Conservation (phyloP, 35 echinoderm and acorn worm genomes). For the Acanthaster planci region DNA sequence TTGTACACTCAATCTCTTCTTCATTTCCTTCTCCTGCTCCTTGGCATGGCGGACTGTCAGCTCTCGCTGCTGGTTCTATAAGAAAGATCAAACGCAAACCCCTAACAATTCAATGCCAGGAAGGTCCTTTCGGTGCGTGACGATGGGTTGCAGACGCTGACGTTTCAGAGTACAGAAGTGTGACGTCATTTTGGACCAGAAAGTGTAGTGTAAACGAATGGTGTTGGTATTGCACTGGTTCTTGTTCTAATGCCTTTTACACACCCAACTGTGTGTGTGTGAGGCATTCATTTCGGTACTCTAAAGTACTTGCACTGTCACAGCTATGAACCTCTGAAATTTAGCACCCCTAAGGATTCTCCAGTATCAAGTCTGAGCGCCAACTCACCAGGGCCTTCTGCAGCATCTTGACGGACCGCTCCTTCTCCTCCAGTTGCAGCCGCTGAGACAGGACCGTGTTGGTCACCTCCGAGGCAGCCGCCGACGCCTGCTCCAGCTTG, state of each 20-base stretch:
- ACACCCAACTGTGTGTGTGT: background rate
- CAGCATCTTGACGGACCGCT: conserved; percentile 86
- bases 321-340: background rate
- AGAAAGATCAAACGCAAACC: conserved; percentile 4
- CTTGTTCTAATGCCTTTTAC: too few species aligned
- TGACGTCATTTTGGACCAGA: too few species aligned
- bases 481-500: conserved; percentile 91
- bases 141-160: too few species aligned
- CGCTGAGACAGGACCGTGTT: conserved; percentile 95
- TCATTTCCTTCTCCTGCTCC: conserved; percentile 98
- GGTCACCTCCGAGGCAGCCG: conserved; percentile 86
- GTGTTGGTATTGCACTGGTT: too few species aligned
- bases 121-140: too few species aligned
- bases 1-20: conserved; percentile 72
- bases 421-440: conserved; percentile 90
- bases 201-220: too few species aligned
- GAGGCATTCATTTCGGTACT: too few species aligned
- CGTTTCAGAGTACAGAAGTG: too few species aligned
- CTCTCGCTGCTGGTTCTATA: conserved; percentile 94
- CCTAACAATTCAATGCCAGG: too few species aligned
- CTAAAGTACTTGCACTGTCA: background rate
- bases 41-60: conserved; percentile 85
- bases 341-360: background rate
- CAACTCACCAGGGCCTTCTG: conserved; percentile 87
- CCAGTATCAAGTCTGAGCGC: conserved; percentile 6